phyloP scores from a whole-genome alignment of 1,140 invertebrate species.

The Drosophila bocqueti region DNA sequence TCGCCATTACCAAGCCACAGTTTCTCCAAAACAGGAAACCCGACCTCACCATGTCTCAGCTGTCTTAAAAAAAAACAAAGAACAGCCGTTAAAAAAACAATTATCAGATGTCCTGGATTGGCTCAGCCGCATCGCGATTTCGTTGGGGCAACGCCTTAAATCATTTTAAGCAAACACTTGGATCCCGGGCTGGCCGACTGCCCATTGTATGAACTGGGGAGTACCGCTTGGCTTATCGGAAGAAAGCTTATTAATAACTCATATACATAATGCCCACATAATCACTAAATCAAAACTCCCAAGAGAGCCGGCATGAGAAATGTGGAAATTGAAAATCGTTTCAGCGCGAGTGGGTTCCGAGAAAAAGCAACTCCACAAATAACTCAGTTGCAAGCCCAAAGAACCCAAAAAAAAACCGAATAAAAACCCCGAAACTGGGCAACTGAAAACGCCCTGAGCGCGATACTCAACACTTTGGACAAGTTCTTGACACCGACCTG shows the following conservation, averaged over 20 bases:
- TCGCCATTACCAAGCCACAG: background rate
- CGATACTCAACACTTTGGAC: constrained; percentile 81
- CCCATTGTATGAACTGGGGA: constrained; percentile 59
- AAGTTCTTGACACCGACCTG: constrained; percentile 73
- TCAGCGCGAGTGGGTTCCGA: constrained; percentile 54
- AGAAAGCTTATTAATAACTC: constrained; percentile 79
- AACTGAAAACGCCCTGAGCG: constrained; percentile 76
- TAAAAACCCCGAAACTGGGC: constrained; percentile 17
- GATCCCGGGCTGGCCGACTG: constrained; percentile 38
- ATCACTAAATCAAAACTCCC: constrained; percentile 75
- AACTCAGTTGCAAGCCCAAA: constrained; percentile 31
- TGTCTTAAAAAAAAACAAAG: constrained; percentile 2
- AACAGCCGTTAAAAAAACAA: constrained; percentile 33
- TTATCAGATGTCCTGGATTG: constrained; percentile 72
- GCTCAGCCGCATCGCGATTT: constrained; percentile 28
- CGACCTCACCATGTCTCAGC: background rate
- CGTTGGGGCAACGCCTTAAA: constrained; percentile 65
- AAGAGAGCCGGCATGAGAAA: constrained; percentile 62
- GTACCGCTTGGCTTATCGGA: constrained; percentile 58
- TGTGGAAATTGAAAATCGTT: constrained; percentile 80
- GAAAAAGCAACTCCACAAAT: constrained; percentile 40
- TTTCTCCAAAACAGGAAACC: background rate
- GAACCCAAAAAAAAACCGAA: constrained; percentile 1
- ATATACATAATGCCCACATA: constrained; percentile 61
- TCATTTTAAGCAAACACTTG: constrained; percentile 72